These are phyloP conservation scores for Salvelinus fontinalis DNA, from an alignment of 2,113 vertebrate species.

Conservation along the genomic window DNA sequence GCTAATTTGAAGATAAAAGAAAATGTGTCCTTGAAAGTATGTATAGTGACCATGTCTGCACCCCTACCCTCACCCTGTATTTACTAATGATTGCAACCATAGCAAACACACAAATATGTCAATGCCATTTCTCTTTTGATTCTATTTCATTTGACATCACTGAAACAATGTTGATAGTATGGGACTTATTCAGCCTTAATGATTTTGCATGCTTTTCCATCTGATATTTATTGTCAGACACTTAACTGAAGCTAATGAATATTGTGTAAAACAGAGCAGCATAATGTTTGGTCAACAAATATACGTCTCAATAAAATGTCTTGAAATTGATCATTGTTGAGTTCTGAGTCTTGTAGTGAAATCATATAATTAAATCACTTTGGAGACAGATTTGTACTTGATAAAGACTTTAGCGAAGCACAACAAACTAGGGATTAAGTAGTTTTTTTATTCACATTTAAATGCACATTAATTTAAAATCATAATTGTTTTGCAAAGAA, in stretches of 20 bases:
- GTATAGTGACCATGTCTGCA: slow-evolving; percentile 44
- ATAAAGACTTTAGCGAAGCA: slow-evolving; percentile 12
- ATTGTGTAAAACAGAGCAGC: slow-evolving; percentile 47
- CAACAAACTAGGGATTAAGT: slow-evolving; percentile 34
- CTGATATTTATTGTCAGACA: slow-evolving; percentile 61
- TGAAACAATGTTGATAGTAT: slow-evolving; percentile 19
- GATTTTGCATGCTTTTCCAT: slow-evolving; percentile 74
- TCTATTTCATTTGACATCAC: slow-evolving; percentile 44
- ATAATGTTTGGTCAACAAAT: slow-evolving; percentile 61
- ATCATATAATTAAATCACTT: neutral
- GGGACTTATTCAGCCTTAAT: slow-evolving; percentile 40
- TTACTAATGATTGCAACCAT: slow-evolving; percentile 50
- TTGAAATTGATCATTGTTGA: slow-evolving; percentile 33
- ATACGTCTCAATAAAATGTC: slow-evolving; percentile 68
- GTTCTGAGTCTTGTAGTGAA: too few species aligned
- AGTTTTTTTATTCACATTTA: slow-evolving; percentile 71
- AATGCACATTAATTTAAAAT: slow-evolving; percentile 66
- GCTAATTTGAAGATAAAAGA: slow-evolving; percentile 16
- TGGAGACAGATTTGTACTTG: too few species aligned
- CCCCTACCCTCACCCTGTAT: slow-evolving; percentile 36
- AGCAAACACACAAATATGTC: slow-evolving; percentile 20
- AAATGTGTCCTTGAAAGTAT: slow-evolving; percentile 22
- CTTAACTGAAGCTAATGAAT: slow-evolving; percentile 38
- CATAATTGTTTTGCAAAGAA: slow-evolving; percentile 48
- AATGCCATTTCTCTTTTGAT: slow-evolving; percentile 42